Percentiles rank a stretch among this genome's conserved stretches.
These are phyloP conservation scores for Hypsopygia costalis DNA, from an alignment of 2,888 invertebrate species.

Conservation along the genomic window DNA sequence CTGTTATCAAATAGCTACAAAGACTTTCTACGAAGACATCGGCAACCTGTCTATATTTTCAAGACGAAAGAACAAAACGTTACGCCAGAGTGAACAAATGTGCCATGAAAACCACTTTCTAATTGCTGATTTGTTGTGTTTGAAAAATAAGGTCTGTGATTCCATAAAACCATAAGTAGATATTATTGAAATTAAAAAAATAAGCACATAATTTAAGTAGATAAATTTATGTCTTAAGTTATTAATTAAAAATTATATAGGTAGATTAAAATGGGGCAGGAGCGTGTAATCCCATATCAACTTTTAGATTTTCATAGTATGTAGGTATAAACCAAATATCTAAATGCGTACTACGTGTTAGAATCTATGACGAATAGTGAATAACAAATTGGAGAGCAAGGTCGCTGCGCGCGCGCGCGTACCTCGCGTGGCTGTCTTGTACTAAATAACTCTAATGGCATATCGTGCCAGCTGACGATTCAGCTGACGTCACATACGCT, in stretches of 20 bases:
- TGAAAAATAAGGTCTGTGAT: too few species aligned
- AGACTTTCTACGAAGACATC: too few species aligned
- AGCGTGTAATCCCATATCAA: too few species aligned
- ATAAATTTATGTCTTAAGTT: too few species aligned
- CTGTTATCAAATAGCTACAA: too few species aligned
- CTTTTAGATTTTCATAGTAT: too few species aligned
- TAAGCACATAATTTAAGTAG: too few species aligned
- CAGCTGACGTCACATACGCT: slow-evolving; percentile 33
- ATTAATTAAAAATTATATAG: too few species aligned
- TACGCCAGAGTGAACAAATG: background rate
- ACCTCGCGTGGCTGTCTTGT: slow-evolving; percentile 13
- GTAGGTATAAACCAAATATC: slow-evolving; percentile 18
- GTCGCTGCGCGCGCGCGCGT: slow-evolving; percentile 40
- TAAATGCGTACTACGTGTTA: background rate
- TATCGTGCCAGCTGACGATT: slow-evolving; percentile 42
- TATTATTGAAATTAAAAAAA: too few species aligned
- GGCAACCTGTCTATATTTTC: too few species aligned
- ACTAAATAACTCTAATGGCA: slow-evolving; percentile 12
- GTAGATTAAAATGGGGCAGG: too few species aligned
- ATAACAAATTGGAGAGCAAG: slow-evolving; percentile 66
- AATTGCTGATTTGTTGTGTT: background rate
- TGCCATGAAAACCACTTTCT: background rate
- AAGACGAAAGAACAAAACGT: background rate
- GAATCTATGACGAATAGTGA: slow-evolving; percentile 35
- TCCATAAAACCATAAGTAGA: too few species aligned